Conservation (phyloP, 2,888 invertebrate species). For the Ariolimax columbianus region DNA sequence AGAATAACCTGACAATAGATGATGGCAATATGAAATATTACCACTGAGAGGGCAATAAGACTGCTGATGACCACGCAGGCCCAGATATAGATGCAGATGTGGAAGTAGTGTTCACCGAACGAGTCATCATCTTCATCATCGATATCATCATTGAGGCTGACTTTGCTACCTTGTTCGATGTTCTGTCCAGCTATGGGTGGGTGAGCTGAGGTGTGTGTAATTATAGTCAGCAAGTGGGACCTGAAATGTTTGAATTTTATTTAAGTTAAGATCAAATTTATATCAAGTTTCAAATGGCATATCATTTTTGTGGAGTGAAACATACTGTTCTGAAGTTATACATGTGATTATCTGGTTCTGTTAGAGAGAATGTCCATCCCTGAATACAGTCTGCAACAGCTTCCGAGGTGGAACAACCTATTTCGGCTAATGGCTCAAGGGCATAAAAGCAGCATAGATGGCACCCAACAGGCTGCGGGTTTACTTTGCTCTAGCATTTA, state of each 20-base stretch:
- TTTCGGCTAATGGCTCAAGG: too few relatives aligned
- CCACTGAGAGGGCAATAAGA: constrained; percentile 51
- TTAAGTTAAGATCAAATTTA: too few relatives aligned
- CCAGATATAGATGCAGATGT: constrained; percentile 54
- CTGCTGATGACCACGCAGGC: constrained; percentile 51
- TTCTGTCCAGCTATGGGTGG: background rate
- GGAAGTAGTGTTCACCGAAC: constrained; percentile 51
- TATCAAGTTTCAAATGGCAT: too few relatives aligned
- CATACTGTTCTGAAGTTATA: background rate
- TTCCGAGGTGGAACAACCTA: too few relatives aligned
- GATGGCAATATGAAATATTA: constrained; percentile 40
- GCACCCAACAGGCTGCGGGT: too few relatives aligned
- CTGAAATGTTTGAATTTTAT: constrained; percentile 21
- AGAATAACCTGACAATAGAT: constrained; percentile 38
- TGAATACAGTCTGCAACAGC: too few relatives aligned
- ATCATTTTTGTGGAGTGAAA: background rate
- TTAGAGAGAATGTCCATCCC: too few relatives aligned
- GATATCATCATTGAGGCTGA: background rate
- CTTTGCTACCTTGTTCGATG: background rate
- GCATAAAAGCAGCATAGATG: too few relatives aligned
- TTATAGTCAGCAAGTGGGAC: constrained; percentile 22
- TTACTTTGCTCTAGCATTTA: too few relatives aligned
- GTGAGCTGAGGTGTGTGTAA: constrained; percentile 17
- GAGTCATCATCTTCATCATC: constrained; percentile 35
- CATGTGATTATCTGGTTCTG: too few relatives aligned